These are phyloP conservation scores for Onchidella celtica DNA, from an alignment of 2,888 invertebrate species.

Conservation along the genomic window DNA sequence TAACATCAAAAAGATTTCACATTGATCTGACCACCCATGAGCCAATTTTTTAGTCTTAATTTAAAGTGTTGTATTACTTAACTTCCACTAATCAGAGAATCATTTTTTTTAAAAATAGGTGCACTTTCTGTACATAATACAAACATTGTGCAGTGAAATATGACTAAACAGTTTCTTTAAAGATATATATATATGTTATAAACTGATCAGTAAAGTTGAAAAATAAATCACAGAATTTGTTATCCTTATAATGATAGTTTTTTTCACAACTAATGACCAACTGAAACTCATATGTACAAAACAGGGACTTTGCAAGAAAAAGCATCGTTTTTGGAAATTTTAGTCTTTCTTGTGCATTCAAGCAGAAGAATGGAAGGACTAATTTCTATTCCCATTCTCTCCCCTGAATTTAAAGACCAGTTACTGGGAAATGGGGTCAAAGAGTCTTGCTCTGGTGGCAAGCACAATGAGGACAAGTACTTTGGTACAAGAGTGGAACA, in stretches of 20 bases:
- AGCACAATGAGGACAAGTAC: conserved; percentile 19
- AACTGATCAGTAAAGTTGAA: conserved; percentile 2
- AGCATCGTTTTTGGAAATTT: no score
- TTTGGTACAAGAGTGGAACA: not conserved
- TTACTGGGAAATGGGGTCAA: conserved; percentile 30
- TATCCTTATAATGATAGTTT: not conserved
- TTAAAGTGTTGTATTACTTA: not conserved
- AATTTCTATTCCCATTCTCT: conserved; percentile 18
- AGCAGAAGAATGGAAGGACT: conserved; percentile 1
- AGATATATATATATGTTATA: not conserved
- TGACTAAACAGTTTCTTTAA: not conserved
- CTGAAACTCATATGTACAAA: no score
- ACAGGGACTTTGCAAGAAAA: no score
- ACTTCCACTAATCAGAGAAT: not conserved
- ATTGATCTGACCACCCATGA: conserved; percentile 29
- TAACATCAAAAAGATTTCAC: conserved; percentile 26
- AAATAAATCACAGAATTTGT: not conserved
- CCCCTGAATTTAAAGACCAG: conserved; percentile 31
- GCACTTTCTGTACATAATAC: no score
- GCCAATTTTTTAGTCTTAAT: conserved; percentile 7
- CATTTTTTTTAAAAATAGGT: no score
- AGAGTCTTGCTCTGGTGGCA: conserved; percentile 8
- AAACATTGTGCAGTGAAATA: not conserved
- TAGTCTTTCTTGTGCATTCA: conserved; percentile 13
- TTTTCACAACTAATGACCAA: not conserved